phyloP scores from a whole-genome alignment of 2,888 invertebrate genomes.

The Apantesis nais region DNA sequence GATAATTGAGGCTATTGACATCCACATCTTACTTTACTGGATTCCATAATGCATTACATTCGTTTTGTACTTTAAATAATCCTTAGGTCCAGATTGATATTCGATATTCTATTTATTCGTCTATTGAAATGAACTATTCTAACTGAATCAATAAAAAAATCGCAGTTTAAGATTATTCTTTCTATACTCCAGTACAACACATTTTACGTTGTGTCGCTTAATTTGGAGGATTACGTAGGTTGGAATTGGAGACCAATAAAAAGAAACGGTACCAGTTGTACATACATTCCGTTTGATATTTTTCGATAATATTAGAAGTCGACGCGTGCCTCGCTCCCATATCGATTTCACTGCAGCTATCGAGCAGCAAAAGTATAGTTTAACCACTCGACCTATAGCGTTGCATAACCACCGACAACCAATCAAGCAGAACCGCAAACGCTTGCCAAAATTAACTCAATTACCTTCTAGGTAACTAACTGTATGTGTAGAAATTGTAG shows the following conservation, averaged over 20 bases:
- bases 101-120: not conserved
- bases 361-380: constrained; percentile 67
- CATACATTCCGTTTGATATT: constrained; percentile 33
- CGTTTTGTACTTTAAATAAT: not conserved
- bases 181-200: not conserved
- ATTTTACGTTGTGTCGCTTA: constrained; percentile 2
- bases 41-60: not conserved
- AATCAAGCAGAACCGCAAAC: constrained; percentile 69
- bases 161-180: not conserved
- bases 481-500: not conserved
- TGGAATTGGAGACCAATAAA: constrained; percentile 19
- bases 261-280: constrained; percentile 47
- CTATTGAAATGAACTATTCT: not conserved
- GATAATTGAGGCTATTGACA: constrained; percentile 46
- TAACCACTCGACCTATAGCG: constrained; percentile 65
- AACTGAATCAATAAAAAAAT: not conserved
- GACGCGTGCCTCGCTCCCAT: constrained; percentile 53
- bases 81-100: not conserved
- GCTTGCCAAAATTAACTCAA: constrained; percentile 60
- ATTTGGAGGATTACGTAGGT: constrained; percentile 31
- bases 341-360: constrained; percentile 55
- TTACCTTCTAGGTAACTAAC: not conserved
- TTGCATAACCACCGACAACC: constrained; percentile 63
- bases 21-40: constrained; percentile 12
- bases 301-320: constrained; percentile 49